Conservation (phyloP, 2,113 vertebrate species). For the Callopanchax toddi region DNA sequence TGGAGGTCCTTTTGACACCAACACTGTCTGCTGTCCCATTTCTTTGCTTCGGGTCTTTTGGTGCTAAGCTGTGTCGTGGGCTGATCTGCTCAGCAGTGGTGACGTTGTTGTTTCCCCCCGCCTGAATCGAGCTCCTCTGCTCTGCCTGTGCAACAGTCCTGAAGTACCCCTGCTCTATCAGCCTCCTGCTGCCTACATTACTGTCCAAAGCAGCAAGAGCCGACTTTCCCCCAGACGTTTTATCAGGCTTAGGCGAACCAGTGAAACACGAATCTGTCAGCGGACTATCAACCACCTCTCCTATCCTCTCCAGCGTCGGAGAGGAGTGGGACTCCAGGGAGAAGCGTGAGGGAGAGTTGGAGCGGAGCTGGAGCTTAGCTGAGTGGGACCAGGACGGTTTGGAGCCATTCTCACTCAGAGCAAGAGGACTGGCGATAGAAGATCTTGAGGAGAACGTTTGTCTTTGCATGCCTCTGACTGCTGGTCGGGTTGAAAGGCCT, state of each 20-base stretch:
- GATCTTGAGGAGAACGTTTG: constrained; percentile 92
- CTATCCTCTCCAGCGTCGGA: constrained; percentile 90
- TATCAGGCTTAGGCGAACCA: constrained; percentile 80
- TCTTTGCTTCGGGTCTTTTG: constrained; percentile 85
- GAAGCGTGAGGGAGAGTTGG: constrained; percentile 92
- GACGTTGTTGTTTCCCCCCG: constrained; percentile 89
- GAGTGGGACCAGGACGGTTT: constrained; percentile 93
- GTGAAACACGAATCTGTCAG: constrained; percentile 86
- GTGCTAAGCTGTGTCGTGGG: constrained; percentile 79
- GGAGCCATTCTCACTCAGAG: constrained; percentile 87
- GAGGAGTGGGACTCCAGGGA: constrained; percentile 93
- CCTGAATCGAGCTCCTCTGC: constrained; percentile 71
- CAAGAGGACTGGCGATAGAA: constrained; percentile 93
- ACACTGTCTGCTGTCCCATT: constrained; percentile 64
- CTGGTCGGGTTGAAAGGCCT: constrained; percentile 91
- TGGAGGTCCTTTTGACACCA: constrained; percentile 76
- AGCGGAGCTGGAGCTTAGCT: constrained; percentile 92
- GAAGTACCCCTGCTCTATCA: constrained; percentile 75
- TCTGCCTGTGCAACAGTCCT: constrained; percentile 79
- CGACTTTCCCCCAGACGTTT: constrained; percentile 78
- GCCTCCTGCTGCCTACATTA: constrained; percentile 77
- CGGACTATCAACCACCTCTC: constrained; percentile 88
- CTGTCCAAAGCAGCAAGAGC: constrained; percentile 87
- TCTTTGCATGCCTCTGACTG: constrained; percentile 93
- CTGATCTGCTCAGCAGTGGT: constrained; percentile 85